Conservation (phyloP, 2,113 vertebrate genomes). For the Chaetura pelagica region DNA sequence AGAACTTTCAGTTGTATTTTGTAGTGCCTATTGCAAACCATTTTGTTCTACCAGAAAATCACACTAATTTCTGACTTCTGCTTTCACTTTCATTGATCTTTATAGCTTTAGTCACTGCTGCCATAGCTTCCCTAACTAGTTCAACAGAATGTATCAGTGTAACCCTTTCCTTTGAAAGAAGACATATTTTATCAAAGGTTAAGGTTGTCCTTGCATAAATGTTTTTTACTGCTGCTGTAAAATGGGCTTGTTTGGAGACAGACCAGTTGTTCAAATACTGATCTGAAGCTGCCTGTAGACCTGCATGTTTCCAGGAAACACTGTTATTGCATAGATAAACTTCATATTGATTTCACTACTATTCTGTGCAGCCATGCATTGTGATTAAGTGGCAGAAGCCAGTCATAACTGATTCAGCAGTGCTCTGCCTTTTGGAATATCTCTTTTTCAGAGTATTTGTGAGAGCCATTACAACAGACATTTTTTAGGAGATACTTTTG, state of each 20-base stretch:
- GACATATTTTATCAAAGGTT: neutral
- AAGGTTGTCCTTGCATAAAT: neutral
- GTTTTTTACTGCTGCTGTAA: neutral
- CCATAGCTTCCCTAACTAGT: neutral
- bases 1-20: constrained; percentile 27
- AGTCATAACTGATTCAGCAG: neutral
- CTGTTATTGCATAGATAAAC: neutral
- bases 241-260: neutral
- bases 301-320: neutral
- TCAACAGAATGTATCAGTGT: neutral
- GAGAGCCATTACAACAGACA: neutral
- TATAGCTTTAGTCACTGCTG: constrained; percentile 34
- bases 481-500: neutral
- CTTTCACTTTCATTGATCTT: constrained; percentile 45
- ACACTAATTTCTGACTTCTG: constrained; percentile 23
- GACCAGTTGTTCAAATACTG: neutral
- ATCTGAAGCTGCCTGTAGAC: neutral
- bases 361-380: neutral
- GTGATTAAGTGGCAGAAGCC: neutral
- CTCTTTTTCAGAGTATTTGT: neutral
- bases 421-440: neutral
- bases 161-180: neutral
- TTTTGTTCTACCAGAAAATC: constrained; percentile 1
- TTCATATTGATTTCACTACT: constrained; percentile 16
- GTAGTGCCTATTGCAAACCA: constrained; percentile 18